phyloP scores from a whole-genome alignment of 2,113 vertebrate genomes.

The Spermophilus dauricus region DNA sequence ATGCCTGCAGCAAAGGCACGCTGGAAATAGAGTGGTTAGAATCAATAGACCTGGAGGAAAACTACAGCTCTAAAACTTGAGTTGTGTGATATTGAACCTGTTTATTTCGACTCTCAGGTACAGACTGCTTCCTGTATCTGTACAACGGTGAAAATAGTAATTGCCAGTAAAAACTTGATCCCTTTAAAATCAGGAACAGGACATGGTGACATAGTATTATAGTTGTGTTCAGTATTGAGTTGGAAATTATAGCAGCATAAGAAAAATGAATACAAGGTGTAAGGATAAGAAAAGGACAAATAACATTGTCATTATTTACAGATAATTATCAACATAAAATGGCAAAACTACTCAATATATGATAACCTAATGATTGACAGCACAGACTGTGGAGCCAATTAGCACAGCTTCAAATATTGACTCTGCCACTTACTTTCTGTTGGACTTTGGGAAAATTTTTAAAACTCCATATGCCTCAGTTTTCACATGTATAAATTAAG shows the following conservation, averaged over 20 bases:
- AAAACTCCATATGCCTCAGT: background rate
- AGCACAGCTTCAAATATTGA: slow-evolving; percentile 4
- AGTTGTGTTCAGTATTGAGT: background rate
- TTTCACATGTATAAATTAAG: background rate
- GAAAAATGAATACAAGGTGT: background rate
- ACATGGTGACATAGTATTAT: background rate
- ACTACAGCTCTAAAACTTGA: background rate
- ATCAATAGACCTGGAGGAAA: background rate
- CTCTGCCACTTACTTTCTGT: background rate
- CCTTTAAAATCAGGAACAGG: slow-evolving; percentile 4
- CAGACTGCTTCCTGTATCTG: background rate
- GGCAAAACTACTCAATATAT: background rate
- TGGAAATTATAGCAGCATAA: background rate
- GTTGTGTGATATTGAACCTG: background rate
- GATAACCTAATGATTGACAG: background rate
- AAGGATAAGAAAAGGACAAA: background rate
- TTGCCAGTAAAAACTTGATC: background rate
- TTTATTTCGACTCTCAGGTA: slow-evolving; percentile 19
- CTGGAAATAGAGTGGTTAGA: background rate
- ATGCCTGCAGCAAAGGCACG: background rate
- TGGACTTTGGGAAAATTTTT: background rate
- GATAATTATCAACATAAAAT: background rate
- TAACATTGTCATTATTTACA: background rate
- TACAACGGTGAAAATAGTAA: background rate
- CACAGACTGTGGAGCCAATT: background rate